These are phyloP conservation scores for Tinea semifulvella DNA, from an alignment of 2,888 invertebrate genomes.

Conservation along the genomic window DNA sequence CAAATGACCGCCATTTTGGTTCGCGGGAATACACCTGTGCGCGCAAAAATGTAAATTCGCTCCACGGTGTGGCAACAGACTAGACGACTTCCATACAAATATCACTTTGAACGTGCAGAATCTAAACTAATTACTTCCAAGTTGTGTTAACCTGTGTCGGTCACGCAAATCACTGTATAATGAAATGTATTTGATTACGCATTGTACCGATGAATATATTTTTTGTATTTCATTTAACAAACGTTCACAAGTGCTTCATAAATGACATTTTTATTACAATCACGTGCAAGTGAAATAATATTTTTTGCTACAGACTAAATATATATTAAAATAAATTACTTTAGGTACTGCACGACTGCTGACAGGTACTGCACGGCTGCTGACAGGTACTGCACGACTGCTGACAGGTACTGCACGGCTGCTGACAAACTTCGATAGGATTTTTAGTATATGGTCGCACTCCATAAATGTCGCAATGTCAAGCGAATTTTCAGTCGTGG, in stretches of 20 bases:
- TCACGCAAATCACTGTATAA: conserved; percentile 4
- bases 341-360: background rate
- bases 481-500: no score
- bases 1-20: conserved; percentile 12
- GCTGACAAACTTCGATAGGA: no score
- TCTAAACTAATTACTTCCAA: background rate
- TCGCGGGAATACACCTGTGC: conserved; percentile 5
- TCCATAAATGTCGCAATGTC: no score
- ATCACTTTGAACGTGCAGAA: background rate
- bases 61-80: background rate
- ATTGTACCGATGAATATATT: conserved; percentile 1
- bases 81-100: background rate
- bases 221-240: conserved; percentile 4
- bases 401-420: no score
- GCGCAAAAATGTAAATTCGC: conserved; percentile 9
- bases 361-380: no score
- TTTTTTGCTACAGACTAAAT: background rate
- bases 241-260: background rate
- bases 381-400: no score
- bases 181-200: conserved; percentile 9
- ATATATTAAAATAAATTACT: background rate
- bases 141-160: background rate
- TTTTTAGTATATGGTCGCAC: no score
- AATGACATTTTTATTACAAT: background rate
- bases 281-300: no score